Base-by-base conservation (phyloP, 2,888 invertebrate genomes). In the Embidobia sp. region DNA sequence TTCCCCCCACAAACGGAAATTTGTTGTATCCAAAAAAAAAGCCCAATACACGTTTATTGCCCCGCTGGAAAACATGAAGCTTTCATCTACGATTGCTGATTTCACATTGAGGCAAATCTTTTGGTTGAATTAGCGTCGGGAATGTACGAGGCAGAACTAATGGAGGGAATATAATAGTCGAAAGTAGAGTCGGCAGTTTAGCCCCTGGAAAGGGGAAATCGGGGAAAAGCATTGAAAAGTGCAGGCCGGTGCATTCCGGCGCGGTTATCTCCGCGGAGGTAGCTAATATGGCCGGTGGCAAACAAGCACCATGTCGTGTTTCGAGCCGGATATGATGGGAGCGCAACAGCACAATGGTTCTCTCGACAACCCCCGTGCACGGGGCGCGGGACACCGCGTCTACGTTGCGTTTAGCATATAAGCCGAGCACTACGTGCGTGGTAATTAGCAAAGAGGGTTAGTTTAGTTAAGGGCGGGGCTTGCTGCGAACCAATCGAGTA, bases 401-500 rank as follows among this genome's bases (percentile, higher is more conserved):
- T 53, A 70, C 67, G 51, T 67, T 53, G 63, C 74, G 66, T 73
- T 72, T 77, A 77, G 55, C 48, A 64, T 53, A 67, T 59, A 77
- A 53, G 70, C 77, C 57, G 40, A 53, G 66, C 27, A 57, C 80
- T 81, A 82, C 82, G 81, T 80, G 83, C 78, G 82, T 83, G 81
- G 83, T 86, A 86, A 86, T 86, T 86, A 86, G 84, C 83, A 81
- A 84, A 85, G 84, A 84, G 86, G 86, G 86, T 86, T 85, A 85
- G 86, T 85, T 79, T 85, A 84, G 82, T 82, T 81, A 85, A 85
- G 84, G 86, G 86, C 85, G 86, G 86, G 80, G 86, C 85, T 76
- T 83, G 79, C 40, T 74, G 57, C 73, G 76, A 82, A 74, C 86
- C 86, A 86, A 86, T 85, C 77, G 75, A 76, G 69, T 64, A 67